Evolutionary conservation across 1,140 invertebrate species (phyloP).

Genomic region (Caenorhabditis inopinata): DNA sequence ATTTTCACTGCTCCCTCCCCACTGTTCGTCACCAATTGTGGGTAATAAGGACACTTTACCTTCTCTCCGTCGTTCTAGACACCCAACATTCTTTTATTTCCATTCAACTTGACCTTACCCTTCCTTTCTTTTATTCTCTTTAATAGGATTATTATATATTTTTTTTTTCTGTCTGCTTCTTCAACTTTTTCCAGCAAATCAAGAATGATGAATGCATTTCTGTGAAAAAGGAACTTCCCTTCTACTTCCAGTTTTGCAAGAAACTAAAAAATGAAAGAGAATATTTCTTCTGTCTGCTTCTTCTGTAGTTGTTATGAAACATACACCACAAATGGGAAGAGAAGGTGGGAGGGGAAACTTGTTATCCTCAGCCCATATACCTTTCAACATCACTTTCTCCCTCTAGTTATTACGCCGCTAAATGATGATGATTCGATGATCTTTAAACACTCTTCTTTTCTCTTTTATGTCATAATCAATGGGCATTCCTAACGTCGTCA

Average conservation of each 20-base stretch:
- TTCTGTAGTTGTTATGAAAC: constrained; percentile 23
- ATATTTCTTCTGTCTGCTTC: background rate
- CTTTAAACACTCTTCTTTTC: constrained; percentile 9
- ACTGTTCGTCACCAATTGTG: too few relatives aligned
- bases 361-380: constrained; percentile 13
- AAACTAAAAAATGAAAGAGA: constrained; percentile 5
- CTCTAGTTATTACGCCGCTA: background rate
- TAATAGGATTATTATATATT: constrained; percentile 15
- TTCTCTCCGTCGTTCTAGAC: background rate
- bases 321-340: background rate
- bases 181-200: background rate
- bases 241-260: constrained; percentile 2
- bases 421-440: background rate
- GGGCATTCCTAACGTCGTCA: too few relatives aligned
- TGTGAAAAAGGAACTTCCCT: background rate
- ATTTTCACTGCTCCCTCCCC: too few relatives aligned
- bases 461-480: background rate
- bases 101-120: constrained; percentile 10
- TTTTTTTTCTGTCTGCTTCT: background rate
- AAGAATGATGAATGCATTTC: too few relatives aligned
- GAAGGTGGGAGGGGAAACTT: background rate
- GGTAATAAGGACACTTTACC: background rate
- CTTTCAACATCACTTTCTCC: constrained; percentile 17
- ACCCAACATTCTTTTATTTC: background rate
- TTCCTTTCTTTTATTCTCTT: background rate